phyloP scores from a whole-genome alignment of 2,888 invertebrate genomes.

The Drosophila neonasuta region DNA sequence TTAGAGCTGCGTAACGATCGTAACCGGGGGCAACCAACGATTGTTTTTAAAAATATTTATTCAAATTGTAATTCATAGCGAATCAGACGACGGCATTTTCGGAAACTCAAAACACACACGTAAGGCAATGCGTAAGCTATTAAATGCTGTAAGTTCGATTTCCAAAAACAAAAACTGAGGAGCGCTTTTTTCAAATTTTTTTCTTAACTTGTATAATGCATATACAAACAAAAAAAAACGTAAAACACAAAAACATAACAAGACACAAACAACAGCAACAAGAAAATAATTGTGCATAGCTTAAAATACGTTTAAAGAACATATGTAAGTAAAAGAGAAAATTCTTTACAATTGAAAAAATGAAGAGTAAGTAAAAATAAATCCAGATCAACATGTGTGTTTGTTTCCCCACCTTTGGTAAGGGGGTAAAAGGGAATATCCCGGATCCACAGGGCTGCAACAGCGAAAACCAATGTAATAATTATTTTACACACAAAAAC shows the following conservation, averaged over 20 bases:
- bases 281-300: constrained; percentile 67
- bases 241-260: constrained; percentile 6
- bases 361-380: constrained; percentile 78
- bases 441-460: constrained; percentile 31
- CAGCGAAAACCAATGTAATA: constrained; percentile 11
- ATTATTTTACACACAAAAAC: constrained; percentile 19
- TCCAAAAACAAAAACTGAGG: constrained; percentile 21
- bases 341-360: constrained; percentile 70
- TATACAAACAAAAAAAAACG: constrained; percentile 8
- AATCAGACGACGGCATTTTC: constrained; percentile 42
- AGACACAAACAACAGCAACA: constrained; percentile 39
- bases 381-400: constrained; percentile 74
- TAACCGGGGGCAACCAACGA: constrained; percentile 25
- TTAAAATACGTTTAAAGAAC: constrained; percentile 65
- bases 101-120: constrained; percentile 29
- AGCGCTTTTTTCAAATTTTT: constrained; percentile 32
- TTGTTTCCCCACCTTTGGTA: constrained; percentile 79
- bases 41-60: constrained; percentile 58
- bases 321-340: constrained; percentile 70
- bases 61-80: constrained; percentile 59
- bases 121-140: constrained; percentile 33
- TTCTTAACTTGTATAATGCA: constrained; percentile 30
- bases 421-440: constrained; percentile 73
- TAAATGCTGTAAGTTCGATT: constrained; percentile 49
- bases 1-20: constrained; percentile 33